Evolutionary conservation across 2,888 invertebrate species (phyloP).

Genomic region (Arge pagana): DNA sequence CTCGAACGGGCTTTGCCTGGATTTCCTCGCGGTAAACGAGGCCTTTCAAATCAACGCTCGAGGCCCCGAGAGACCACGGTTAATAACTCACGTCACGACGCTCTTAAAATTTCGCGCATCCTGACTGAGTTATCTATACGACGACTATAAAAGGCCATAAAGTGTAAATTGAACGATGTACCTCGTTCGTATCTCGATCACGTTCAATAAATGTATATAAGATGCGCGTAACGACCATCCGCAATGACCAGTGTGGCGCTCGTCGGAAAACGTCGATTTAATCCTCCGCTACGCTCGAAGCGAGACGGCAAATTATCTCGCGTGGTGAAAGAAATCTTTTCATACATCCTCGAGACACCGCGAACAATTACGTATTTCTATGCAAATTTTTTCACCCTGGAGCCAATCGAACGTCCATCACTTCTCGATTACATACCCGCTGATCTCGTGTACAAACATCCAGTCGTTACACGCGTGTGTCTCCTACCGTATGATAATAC

Average conservation of each 20-base stretch:
- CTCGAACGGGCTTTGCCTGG: background rate
- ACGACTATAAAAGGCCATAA: slow-evolving; percentile 10
- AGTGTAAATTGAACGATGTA: slow-evolving; percentile 31
- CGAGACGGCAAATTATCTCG: slow-evolving; percentile 11
- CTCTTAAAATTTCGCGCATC: no score
- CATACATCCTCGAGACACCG: slow-evolving; percentile 32
- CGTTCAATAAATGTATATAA: slow-evolving; percentile 29
- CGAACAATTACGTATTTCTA: slow-evolving; percentile 36
- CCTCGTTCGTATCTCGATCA: slow-evolving; percentile 36
- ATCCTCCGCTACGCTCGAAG: background rate
- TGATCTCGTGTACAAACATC: no score
- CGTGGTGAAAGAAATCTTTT: no score
- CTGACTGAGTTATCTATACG: slow-evolving; percentile 1
- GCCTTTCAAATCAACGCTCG: no score
- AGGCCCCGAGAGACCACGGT: no score
- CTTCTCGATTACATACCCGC: background rate
- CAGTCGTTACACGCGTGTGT: no score
- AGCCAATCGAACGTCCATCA: slow-evolving; percentile 19
- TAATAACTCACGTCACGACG: no score
- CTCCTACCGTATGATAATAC: no score
- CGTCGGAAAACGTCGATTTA: slow-evolving; percentile 8
- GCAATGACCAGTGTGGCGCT: slow-evolving; percentile 13
- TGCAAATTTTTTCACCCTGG: slow-evolving; percentile 35
- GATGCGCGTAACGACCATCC: slow-evolving; percentile 21
- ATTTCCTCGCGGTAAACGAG: no score